A percentile compares a stretch with the other conserved stretches of the same genome.
Conservation (phyloP, 2,797 vertebrate genomes). For the Tachyglossus aculeatus region DNA sequence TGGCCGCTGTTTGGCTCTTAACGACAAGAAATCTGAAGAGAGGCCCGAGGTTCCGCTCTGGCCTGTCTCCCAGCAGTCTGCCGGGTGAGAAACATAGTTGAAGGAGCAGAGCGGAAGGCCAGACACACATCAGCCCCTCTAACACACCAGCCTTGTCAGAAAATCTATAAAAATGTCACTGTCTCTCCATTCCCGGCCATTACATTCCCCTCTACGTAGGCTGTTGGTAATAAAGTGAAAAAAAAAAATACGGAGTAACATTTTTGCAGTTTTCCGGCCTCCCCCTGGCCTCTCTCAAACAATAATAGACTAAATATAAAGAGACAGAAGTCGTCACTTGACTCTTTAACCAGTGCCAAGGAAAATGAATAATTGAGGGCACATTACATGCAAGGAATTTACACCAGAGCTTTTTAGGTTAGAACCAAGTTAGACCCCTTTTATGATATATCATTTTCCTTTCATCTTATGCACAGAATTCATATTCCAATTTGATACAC, state of each 20-base stretch:
- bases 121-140: conserved; percentile 67
- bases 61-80: not conserved
- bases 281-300: conserved; percentile 76
- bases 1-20: conserved; percentile 34
- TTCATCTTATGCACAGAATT: conserved; percentile 64
- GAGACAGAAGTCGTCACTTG: conserved; percentile 74
- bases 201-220: conserved; percentile 65
- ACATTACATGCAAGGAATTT: conserved; percentile 72
- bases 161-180: conserved; percentile 79
- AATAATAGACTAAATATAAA: conserved; percentile 78
- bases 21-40: not conserved
- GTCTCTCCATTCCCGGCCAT: conserved; percentile 75
- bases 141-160: conserved; percentile 66
- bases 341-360: conserved; percentile 73
- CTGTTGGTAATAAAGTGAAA: conserved; percentile 57
- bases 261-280: conserved; percentile 63
- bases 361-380: conserved; percentile 80
- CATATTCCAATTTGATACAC: conserved; percentile 50
- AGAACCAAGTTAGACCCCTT: conserved; percentile 61
- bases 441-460: conserved; percentile 70
- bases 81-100: conserved; percentile 45
- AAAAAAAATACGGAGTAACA: conserved; percentile 61
- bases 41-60: not conserved
- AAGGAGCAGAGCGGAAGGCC: conserved; percentile 55
- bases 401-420: conserved; percentile 73